Conservation (phyloP, 2,113 vertebrate genomes). For the Sebastes schlegelii region DNA sequence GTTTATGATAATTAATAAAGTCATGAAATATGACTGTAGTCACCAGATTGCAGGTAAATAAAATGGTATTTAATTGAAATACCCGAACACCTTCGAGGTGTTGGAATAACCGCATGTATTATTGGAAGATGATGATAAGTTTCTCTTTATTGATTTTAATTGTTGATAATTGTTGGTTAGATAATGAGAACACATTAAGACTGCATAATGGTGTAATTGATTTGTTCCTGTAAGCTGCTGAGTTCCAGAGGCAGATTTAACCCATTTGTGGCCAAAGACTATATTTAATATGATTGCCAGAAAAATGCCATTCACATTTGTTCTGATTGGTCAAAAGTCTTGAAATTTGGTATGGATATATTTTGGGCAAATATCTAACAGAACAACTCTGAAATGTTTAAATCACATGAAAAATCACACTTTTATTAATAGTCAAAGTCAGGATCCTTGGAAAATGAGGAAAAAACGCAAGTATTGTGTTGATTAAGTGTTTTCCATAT, state of each 20-base stretch:
- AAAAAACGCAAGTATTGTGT: too few relatives aligned
- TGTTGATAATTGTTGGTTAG: slow-evolving; percentile 20
- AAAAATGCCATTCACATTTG: too few relatives aligned
- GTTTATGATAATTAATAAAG: neutral
- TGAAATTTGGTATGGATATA: too few relatives aligned
- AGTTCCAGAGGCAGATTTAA: slow-evolving; percentile 12
- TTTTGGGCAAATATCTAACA: too few relatives aligned
- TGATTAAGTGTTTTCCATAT: too few relatives aligned
- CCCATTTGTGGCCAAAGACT: too few relatives aligned
- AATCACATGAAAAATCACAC: too few relatives aligned
- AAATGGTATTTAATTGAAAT: slow-evolving; percentile 19
- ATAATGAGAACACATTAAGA: slow-evolving; percentile 17
- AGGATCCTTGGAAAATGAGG: too few relatives aligned
- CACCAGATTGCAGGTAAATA: neutral
- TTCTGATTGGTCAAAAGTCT: too few relatives aligned
- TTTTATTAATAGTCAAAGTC: too few relatives aligned
- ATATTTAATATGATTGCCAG: too few relatives aligned
- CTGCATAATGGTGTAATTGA: slow-evolving; percentile 14
- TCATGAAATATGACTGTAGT: neutral
- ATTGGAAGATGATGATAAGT: slow-evolving; percentile 13
- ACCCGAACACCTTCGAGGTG: neutral
- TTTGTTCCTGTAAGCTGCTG: slow-evolving; percentile 3
- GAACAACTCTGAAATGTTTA: too few relatives aligned
- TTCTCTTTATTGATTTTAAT: slow-evolving; percentile 42
- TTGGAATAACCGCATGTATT: slow-evolving; percentile 1